Percentiles rank a stretch among this genome's conserved stretches.
phyloP scores from a whole-genome alignment of 2,113 vertebrate species.

The Nyctibius bracteatus region DNA sequence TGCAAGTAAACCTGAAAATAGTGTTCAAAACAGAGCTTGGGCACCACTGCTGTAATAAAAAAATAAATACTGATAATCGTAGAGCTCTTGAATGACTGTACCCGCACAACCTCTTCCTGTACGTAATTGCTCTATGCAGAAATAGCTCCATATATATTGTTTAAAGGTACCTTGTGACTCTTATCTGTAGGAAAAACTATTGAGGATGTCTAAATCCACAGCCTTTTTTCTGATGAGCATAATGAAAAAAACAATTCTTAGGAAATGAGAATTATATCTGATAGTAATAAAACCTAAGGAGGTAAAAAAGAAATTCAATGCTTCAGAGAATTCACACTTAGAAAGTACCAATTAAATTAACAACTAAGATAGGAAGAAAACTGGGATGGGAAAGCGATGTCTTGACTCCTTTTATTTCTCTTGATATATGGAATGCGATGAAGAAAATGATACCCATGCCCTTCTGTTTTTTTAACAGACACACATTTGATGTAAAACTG shows the following conservation, averaged over 20 bases:
- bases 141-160: neutral
- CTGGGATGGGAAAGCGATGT: neutral
- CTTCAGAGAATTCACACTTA: neutral
- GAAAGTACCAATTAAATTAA: neutral
- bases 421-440: neutral
- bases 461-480: neutral
- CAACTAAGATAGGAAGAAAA: neutral
- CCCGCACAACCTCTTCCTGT: neutral
- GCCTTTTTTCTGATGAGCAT: neutral
- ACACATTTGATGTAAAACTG: neutral
- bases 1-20: neutral
- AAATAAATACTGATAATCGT: neutral
- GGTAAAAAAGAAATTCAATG: neutral
- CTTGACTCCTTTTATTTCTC: neutral
- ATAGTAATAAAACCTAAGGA: neutral
- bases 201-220: neutral
- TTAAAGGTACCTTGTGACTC: constrained; percentile 2
- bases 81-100: neutral
- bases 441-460: neutral
- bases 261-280: neutral
- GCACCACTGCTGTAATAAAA: neutral
- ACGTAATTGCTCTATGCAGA: neutral
- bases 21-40: neutral
- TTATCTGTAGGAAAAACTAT: neutral
- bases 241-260: neutral